Evolutionary conservation across 2,888 invertebrate species (phyloP).

Genomic region (Acleris sparsana): DNA sequence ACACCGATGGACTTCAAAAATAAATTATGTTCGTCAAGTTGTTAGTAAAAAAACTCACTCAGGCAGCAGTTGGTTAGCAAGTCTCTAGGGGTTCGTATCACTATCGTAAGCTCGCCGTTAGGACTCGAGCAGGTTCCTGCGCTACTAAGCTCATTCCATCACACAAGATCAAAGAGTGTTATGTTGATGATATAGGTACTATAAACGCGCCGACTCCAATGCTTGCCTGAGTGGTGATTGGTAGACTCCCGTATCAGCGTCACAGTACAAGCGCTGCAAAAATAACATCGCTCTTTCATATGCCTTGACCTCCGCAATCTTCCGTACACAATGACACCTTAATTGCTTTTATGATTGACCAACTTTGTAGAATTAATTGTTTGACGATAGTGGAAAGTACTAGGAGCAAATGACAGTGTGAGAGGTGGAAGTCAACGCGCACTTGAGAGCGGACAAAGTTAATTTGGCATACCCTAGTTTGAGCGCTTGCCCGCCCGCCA

Average conservation of each 20-base stretch:
- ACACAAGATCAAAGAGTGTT: slow-evolving; percentile 78
- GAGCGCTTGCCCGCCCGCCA: slow-evolving; percentile 97
- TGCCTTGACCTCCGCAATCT: slow-evolving; percentile 70
- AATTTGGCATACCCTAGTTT: slow-evolving; percentile 95
- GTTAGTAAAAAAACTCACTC: slow-evolving; percentile 82
- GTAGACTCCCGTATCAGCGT: slow-evolving; percentile 88
- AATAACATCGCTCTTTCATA: slow-evolving; percentile 82
- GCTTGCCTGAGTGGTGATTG: slow-evolving; percentile 91
- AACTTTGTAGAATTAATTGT: neutral
- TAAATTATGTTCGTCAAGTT: slow-evolving; percentile 69
- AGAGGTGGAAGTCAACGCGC: slow-evolving; percentile 67
- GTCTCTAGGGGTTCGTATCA: slow-evolving; percentile 58
- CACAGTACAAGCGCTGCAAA: slow-evolving; percentile 90
- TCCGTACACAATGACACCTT: slow-evolving; percentile 12
- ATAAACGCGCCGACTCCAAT: slow-evolving; percentile 83
- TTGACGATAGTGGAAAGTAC: neutral
- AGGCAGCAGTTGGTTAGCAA: slow-evolving; percentile 83
- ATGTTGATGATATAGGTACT: slow-evolving; percentile 73
- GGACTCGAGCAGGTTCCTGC: slow-evolving; percentile 52
- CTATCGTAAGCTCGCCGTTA: slow-evolving; percentile 61
- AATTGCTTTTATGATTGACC: slow-evolving; percentile 5
- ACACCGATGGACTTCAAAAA: slow-evolving; percentile 80
- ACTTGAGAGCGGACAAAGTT: slow-evolving; percentile 64
- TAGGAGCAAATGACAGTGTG: neutral
- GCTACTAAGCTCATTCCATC: slow-evolving; percentile 81